Evolutionary conservation across 2,113 vertebrate genomes (phyloP), one percentile per base, ranked within the genome.

Genomic region (Mastomys natalensis): DNA sequence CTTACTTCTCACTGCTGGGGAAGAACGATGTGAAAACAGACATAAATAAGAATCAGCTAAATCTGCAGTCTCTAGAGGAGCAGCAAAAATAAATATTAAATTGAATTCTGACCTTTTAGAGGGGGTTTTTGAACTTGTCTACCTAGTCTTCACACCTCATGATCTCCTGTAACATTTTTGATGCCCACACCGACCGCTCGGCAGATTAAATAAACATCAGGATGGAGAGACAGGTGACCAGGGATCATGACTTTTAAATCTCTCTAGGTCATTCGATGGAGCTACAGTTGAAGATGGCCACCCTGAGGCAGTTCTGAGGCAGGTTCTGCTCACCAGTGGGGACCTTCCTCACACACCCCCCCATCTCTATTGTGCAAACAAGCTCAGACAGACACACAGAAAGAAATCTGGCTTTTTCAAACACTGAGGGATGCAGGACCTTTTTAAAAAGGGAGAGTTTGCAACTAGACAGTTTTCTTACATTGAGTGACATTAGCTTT

Each of bases 1-100:
- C 43, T 37, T 91, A 51, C 87, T 92, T 94, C 93, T 40, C 64
- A 70, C 73, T 92, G 45, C 92, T 95, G 76, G 4, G 5, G 95
- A 90, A 88, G 22, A 37, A n/a, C 24, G 45, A 1, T 72, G 22
- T 94, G 60, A 89, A 95, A 95, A 94, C n/a, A 37, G 64, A 78
- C 64, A 29, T 51, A 84, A 62, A 1, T 53, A 22, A 93, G 22
- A 12, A 31, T 76, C 73, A 82, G 43, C 74, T 26, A 16, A 19
- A 90, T 74, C 19, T 78, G 21, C 81, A 92, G 10, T 95, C 74
- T 85, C 62, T 66, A 51, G 51, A 11, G 51, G 94, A 87, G 89
- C 68, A 84, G 60, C 34, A 60, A 90, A 90, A 89, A n/a, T 58
- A 58, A 89, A 4, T 84, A 76, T 76, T 58, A 66, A 64, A 7